Evolutionary conservation across 2,113 vertebrate genomes (phyloP).

Genomic region (Chlamydotis undulata): DNA sequence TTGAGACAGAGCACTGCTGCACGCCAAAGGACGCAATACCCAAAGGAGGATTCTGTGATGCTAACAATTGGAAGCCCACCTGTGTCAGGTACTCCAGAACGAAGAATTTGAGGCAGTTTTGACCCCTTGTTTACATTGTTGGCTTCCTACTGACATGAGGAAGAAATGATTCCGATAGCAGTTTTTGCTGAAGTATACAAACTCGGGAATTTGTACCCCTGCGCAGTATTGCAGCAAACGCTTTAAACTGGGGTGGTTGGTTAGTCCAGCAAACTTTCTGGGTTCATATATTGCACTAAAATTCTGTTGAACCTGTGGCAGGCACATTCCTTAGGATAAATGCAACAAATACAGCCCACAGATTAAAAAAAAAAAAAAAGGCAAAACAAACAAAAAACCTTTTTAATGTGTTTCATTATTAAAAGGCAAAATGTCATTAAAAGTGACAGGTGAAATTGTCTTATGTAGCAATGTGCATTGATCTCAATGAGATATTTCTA

Average conservation of each 20-base stretch:
- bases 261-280: conserved; percentile 88
- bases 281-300: conserved; percentile 98
- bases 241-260: conserved; percentile 79
- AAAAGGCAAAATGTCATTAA: conserved; percentile 89
- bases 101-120: conserved; percentile 72
- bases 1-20: conserved; percentile 81
- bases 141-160: conserved; percentile 72
- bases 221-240: conserved; percentile 82
- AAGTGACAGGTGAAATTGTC: conserved; percentile 95
- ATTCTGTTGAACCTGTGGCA: conserved; percentile 93
- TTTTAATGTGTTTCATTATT: conserved; percentile 89
- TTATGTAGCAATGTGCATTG: conserved; percentile 99
- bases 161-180: conserved; percentile 62
- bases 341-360: conserved; percentile 89
- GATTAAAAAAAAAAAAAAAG: conserved; percentile 49
- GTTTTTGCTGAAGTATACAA: conserved; percentile 70
- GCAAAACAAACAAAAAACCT: conserved; percentile 48
- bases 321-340: conserved; percentile 96
- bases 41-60: conserved; percentile 76
- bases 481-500: conserved; percentile 99
- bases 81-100: conserved; percentile 69
- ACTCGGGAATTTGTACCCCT: conserved; percentile 73
- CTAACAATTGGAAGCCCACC: conserved; percentile 72
- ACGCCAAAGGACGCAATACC: conserved; percentile 83
- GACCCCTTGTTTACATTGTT: conserved; percentile 80